These are phyloP conservation scores for Hystrix cristata DNA, from an alignment of 2,113 vertebrate species.

Conservation along the genomic window DNA sequence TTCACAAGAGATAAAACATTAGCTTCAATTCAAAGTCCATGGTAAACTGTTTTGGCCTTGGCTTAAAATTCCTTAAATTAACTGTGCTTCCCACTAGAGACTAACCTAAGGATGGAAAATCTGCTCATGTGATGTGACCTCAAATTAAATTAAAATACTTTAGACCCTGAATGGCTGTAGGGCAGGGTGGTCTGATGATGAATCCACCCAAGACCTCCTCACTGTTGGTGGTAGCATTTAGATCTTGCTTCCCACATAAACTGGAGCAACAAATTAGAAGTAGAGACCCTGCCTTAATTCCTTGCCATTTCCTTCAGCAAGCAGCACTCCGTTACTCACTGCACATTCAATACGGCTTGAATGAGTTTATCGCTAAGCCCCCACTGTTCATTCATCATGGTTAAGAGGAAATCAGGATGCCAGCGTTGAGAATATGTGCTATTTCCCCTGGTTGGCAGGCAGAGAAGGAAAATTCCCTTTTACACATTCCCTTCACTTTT, in stretches of 20 bases:
- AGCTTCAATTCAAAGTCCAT: not conserved
- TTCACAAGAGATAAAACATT: not conserved
- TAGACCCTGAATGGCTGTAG: not conserved
- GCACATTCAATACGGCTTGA: not conserved
- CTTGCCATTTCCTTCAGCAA: not conserved
- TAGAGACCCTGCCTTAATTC: not conserved
- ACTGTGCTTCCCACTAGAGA: not conserved
- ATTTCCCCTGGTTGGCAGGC: not conserved
- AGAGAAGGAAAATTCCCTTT: conserved; percentile 2
- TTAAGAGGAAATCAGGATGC: not conserved
- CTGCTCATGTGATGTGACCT: not conserved
- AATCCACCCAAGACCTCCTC: not conserved
- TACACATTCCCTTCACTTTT: not conserved
- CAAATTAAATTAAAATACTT: conserved; percentile 38
- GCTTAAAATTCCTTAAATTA: conserved; percentile 29
- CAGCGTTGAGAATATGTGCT: not conserved
- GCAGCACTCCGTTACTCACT: not conserved
- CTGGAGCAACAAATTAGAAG: not conserved
- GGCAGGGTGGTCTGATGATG: not conserved
- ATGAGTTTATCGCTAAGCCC: not conserved
- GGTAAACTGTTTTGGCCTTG: not conserved
- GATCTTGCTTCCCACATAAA: not conserved
- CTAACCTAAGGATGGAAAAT: not conserved
- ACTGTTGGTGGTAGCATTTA: not conserved
- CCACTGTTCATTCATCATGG: not conserved